Conservation (phyloP, 2,113 vertebrate genomes). For the Typhlomys cinereus region DNA sequence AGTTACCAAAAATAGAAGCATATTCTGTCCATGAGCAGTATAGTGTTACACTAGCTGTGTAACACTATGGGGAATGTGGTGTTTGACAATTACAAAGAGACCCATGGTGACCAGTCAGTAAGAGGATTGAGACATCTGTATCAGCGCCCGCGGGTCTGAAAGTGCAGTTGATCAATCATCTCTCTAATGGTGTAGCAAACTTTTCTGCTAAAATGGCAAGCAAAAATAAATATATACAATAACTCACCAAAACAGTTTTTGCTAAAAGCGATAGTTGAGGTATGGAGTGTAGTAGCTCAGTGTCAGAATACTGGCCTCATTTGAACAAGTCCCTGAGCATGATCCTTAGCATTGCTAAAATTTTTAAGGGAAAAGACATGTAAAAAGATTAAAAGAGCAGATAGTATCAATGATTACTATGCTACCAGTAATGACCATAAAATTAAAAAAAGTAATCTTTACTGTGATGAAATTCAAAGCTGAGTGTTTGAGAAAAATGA, state of each 20-base stretch:
- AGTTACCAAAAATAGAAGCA: background rate
- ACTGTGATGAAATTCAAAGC: background rate
- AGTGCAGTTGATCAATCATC: background rate
- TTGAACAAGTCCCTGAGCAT: background rate
- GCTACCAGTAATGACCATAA: background rate
- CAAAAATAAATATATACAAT: background rate
- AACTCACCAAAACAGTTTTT: background rate
- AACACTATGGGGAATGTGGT: background rate
- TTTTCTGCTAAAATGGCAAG: background rate
- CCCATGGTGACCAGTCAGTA: background rate
- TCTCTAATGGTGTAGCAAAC: background rate
- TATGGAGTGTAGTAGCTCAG: background rate
- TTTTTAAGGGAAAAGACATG: background rate
- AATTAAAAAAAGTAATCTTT: conserved; percentile 38
- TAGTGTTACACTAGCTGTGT: background rate
- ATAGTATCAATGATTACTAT: background rate
- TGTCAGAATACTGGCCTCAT: background rate
- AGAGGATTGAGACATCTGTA: background rate
- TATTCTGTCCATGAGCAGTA: no score
- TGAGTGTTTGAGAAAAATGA: background rate
- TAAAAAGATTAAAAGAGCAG: background rate
- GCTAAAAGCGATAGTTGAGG: background rate
- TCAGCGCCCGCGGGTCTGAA: background rate
- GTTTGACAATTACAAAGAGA: background rate
- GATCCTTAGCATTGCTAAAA: background rate